phyloP scores from a whole-genome alignment of 1,140 invertebrate species.

The Agraylea sexmaculata region DNA sequence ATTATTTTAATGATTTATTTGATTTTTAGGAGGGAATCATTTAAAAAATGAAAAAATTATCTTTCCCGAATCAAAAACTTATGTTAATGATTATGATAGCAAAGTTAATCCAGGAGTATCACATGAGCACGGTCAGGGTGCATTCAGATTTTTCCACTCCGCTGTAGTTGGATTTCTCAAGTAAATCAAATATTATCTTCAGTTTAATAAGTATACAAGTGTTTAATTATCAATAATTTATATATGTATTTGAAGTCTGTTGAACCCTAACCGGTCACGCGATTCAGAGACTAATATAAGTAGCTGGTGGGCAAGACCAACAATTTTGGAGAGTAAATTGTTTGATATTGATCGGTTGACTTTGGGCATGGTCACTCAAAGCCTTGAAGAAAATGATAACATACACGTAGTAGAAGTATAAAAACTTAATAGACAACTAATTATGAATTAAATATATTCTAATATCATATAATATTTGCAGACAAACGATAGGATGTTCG shows the following conservation, averaged over 20 bases:
- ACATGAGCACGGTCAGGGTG: slow-evolving; percentile 49
- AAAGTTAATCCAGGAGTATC: slow-evolving; percentile 44
- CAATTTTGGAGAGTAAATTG: slow-evolving; percentile 30
- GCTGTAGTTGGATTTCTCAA: slow-evolving; percentile 26
- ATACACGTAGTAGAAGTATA: slow-evolving; percentile 45
- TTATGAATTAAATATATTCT: background rate
- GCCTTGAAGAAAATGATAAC: slow-evolving; percentile 45
- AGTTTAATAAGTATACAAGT: slow-evolving; percentile 15
- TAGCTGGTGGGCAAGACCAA: slow-evolving; percentile 40
- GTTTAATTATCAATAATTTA: background rate
- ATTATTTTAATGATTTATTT: slow-evolving; percentile 2
- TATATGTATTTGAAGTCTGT: background rate
- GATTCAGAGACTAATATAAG: slow-evolving; percentile 7
- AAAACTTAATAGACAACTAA: slow-evolving; percentile 10
- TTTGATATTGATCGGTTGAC: slow-evolving; percentile 42
- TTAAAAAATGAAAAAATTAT: slow-evolving; percentile 20
- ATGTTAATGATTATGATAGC: slow-evolving; percentile 57
- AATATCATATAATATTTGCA: slow-evolving; percentile 25
- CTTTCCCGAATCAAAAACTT: slow-evolving; percentile 36
- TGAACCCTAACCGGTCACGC: background rate
- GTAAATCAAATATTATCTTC: slow-evolving; percentile 23
- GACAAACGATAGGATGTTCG: slow-evolving; percentile 47
- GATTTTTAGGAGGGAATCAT: slow-evolving; percentile 11
- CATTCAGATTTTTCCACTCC: slow-evolving; percentile 41
- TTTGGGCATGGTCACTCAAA: slow-evolving; percentile 48